These are phyloP conservation scores for Pandemis corylana DNA, from an alignment of 2,888 invertebrate species.

Conservation along the genomic window DNA sequence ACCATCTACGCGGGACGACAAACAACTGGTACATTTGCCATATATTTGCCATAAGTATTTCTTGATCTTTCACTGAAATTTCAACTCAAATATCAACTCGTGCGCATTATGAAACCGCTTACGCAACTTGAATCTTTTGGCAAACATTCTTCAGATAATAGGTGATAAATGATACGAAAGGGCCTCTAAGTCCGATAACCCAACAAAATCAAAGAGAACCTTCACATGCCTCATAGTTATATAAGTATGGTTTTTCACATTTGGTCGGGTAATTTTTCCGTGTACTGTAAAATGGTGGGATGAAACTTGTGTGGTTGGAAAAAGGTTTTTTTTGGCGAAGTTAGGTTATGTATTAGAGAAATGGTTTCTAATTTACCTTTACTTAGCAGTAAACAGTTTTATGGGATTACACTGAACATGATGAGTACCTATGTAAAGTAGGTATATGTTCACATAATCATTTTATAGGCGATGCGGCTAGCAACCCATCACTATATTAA, in stretches of 20 bases:
- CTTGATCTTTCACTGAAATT: not conserved
- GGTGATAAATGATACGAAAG: constrained; percentile 36
- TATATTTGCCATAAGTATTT: too few relatives aligned
- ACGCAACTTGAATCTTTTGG: constrained; percentile 36
- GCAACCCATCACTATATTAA: too few relatives aligned
- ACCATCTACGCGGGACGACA: too few relatives aligned
- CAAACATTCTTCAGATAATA: constrained; percentile 40
- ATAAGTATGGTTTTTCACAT: not conserved
- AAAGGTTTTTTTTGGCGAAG: not conserved
- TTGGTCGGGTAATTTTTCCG: not conserved
- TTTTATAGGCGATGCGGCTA: too few relatives aligned
- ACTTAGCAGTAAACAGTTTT: not conserved
- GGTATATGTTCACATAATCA: too few relatives aligned
- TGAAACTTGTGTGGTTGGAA: not conserved
- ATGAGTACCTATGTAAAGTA: too few relatives aligned
- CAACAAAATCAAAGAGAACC: not conserved
- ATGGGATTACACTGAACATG: not conserved
- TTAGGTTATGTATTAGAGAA: not conserved
- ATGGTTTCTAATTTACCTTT: not conserved
- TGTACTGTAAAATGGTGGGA: not conserved
- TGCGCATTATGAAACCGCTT: constrained; percentile 21
- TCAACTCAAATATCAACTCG: constrained; percentile 16
- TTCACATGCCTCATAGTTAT: not conserved
- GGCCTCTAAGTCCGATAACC: constrained; percentile 23
- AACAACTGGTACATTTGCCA: too few relatives aligned